Evolutionary conservation across 2,797 vertebrate genomes (phyloP).

Genomic region (Falco berigora): DNA sequence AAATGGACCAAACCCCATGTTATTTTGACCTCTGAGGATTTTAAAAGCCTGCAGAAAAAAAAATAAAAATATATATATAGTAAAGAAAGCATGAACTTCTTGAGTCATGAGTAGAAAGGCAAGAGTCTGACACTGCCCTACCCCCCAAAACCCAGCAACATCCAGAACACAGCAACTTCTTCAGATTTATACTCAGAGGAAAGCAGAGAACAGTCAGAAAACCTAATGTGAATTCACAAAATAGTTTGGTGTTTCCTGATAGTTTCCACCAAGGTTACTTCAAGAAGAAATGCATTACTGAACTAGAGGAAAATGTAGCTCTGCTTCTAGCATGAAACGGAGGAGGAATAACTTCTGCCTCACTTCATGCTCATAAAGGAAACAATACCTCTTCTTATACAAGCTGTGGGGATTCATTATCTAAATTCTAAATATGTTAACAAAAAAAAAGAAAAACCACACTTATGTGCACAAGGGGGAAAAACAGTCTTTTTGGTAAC

Average conservation of each 20-base stretch:
- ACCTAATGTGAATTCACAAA: not conserved
- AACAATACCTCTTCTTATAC: not conserved
- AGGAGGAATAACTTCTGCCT: constrained; percentile 36
- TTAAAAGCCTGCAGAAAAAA: constrained; percentile 20
- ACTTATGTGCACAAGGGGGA: not conserved
- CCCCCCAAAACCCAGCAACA: not conserved
- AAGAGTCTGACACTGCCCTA: not conserved
- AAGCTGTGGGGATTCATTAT: not conserved
- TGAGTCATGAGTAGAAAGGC: not conserved
- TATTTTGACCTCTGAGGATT: constrained; percentile 46
- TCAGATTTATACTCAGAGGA: not conserved
- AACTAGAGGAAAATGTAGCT: not conserved
- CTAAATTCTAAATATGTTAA: not conserved
- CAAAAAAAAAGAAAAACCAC: not conserved
- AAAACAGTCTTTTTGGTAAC: not conserved
- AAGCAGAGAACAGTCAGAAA: not conserved
- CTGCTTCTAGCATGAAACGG: not conserved
- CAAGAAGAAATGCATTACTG: not conserved
- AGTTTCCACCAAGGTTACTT: not conserved
- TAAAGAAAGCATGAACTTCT: not conserved
- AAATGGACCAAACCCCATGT: constrained; percentile 35
- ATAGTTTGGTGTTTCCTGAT: not conserved
- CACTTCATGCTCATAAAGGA: not conserved
- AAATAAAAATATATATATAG: not conserved
- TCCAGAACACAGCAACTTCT: not conserved